phyloP scores from a whole-genome alignment of 2,797 vertebrate species.

The Astyanax mexicanus region DNA sequence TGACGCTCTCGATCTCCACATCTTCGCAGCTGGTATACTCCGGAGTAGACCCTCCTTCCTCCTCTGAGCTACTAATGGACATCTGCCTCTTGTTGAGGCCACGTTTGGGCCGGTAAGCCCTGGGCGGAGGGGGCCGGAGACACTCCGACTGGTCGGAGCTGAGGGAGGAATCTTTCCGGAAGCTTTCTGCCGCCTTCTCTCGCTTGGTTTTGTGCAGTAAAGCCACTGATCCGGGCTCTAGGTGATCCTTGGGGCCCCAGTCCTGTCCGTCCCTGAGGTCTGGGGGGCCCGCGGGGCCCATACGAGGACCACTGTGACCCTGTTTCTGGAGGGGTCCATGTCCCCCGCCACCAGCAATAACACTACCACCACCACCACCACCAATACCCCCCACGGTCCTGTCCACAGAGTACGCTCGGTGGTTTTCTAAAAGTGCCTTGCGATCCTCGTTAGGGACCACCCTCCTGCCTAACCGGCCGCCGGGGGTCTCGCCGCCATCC shows the following conservation, averaged over 20 bases:
- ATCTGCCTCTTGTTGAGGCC: conserved; percentile 94
- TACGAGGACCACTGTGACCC: conserved; percentile 79
- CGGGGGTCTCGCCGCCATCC: conserved; percentile 79
- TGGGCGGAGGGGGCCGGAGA: conserved; percentile 91
- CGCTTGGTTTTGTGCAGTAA: conserved; percentile 86
- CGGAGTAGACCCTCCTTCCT: conserved; percentile 97
- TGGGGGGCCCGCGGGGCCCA: conserved; percentile 71
- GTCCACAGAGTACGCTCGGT: conserved; percentile 84
- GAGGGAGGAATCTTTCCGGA: conserved; percentile 96
- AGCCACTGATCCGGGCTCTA: conserved; percentile 84
- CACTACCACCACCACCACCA: conserved; percentile 73
- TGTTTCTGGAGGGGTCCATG: conserved; percentile 75
- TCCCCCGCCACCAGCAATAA: conserved; percentile 71
- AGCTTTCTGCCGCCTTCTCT: conserved; percentile 89
- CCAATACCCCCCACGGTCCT: conserved; percentile 81
- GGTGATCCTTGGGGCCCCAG: conserved; percentile 84
- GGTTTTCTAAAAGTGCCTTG: conserved; percentile 83
- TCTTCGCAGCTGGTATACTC: conserved; percentile 99
- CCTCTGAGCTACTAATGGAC: conserved; percentile 99
- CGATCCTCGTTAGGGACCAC: conserved; percentile 78
- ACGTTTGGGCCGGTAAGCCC: conserved; percentile 90
- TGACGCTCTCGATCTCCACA: conserved; percentile 97
- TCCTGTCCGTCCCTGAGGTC: conserved; percentile 82
- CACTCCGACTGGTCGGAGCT: conserved; percentile 98
- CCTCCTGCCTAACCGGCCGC: conserved; percentile 83